Evolutionary conservation across 2,113 vertebrate genomes (phyloP), one percentile per base, ranked within the genome.

Genomic region (Dromas ardeola): DNA sequence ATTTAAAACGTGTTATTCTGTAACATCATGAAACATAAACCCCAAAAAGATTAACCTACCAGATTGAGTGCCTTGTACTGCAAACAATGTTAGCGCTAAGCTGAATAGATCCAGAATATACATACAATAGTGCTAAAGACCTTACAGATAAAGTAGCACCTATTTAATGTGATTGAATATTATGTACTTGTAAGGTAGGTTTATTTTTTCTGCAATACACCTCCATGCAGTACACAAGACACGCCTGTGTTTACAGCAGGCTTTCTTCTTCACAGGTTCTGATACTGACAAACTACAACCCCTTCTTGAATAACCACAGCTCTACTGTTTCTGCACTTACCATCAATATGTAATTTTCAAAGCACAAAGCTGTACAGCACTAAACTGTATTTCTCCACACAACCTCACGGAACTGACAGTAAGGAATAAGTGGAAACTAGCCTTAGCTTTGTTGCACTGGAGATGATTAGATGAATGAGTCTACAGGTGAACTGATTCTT

Each of bases 1-100:
- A 96, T 90, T 97, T 71, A 94, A 95, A 96, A 92, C 15, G 27
- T 80, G 30, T 43, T 88, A 80, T 85, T 95, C 90, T 85, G 65
- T 55, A 97, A 67, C 69, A 88, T 52, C 73, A 86, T 83, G 78
- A 97, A 95, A 91, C 66, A 77, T 20, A 93, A 92, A 55, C 90
- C 53, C 91, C 74, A 90, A 85, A 95, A 93, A 89, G 16, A 45
- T 81, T 81, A 86, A 56, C n/a, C 69, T 74, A 83, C 47, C 30
- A 53, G 76, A 91, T 4, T 95, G 86, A 96, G 66, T 43, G 79
- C 53, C 89, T 91, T 95, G 56, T 88, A 65, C 36, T 79, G 66
- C 79, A 96, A 93, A 84, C 15, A 32, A 96, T 29, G 83, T 29
- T 88, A 96, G 61, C 53, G 77, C 27, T 93, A 92, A 65, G 62